Percentiles rank a stretch among this genome's conserved stretches.
These are phyloP conservation scores for Pseudomugil gertrudae DNA, from an alignment of 2,797 vertebrate species.

Conservation along the genomic window DNA sequence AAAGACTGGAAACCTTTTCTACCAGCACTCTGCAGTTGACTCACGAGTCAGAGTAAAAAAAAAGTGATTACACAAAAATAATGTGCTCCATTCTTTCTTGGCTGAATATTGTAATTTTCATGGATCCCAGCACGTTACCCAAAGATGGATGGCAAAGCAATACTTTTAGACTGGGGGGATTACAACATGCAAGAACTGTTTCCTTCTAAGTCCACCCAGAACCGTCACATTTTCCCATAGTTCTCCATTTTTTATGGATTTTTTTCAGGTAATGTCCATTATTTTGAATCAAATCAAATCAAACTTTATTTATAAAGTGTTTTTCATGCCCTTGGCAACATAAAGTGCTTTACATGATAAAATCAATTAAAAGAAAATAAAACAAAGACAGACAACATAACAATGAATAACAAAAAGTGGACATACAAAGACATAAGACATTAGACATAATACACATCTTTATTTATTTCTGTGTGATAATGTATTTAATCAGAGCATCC, in stretches of 20 bases:
- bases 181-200: neutral
- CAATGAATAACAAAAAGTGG: too few relatives aligned
- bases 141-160: neutral
- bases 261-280: neutral
- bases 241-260: neutral
- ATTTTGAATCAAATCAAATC: neutral
- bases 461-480: neutral
- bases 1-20: neutral
- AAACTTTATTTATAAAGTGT: too few relatives aligned
- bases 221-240: neutral
- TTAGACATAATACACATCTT: neutral
- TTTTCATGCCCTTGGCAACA: too few relatives aligned
- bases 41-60: neutral
- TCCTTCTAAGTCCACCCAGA: neutral
- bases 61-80: conserved; percentile 2
- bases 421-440: too few relatives aligned
- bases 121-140: neutral
- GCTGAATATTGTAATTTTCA: neutral
- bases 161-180: neutral
- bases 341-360: too few relatives aligned
- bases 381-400: too few relatives aligned
- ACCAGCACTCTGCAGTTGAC: neutral
- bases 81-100: neutral
- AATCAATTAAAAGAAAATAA: too few relatives aligned
- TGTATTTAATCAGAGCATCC: neutral